Base-by-base conservation (phyloP, 2,113 vertebrate species). In the Burhinus bistriatus region DNA sequence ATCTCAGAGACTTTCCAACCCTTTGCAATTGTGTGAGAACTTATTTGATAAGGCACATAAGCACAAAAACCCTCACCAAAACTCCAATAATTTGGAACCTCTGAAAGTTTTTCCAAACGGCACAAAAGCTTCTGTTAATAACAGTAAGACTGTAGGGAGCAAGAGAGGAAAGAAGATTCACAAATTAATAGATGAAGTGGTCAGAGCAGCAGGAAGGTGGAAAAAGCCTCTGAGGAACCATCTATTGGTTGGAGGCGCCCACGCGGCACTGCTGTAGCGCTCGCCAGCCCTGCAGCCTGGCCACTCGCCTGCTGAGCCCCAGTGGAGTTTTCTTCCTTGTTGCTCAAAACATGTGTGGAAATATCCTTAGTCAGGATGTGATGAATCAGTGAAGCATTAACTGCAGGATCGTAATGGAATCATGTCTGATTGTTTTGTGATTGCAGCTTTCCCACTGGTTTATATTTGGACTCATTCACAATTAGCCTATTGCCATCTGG, bases 271-370 rank as follows among this genome's bases (percentile, higher is more conserved):
- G 54, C 55, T 17, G 15, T 32, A 51, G 55, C 1, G 4, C 21
- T 25, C 0, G 6, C 38, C 71, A 87, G 4, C 2, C 1, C 22
- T 9, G 26, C 32, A 42, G 29, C 51, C 19, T 87, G 65, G 72
- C 68, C 30, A 6, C 14, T 57, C 0, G 17, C 47, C 72, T 42
- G 40, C 2, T 2, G 12, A 90, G 42, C 20, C 59, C 59, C 88
- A 29, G n/a, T 10, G 49, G 77, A 62, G 19, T 1, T 22, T 78
- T 92, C 49, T 34, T 19, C 29, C 34, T 87, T 5, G 0, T 47
- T 90, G 44, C 36, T 92, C 47, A 83, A 80, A 92, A 79, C n/a
- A 73, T 87, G 66, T 79, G 57, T 92, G 64, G 80, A 95, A 96
- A 94, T 84, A 90, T 44, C 64, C 49, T 54, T 36, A n/a, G 11